A percentile compares a stretch with the other conserved stretches of the same genome.
Conservation (phyloP, 2,113 vertebrate species). For the Phalacrocorax carbo region DNA sequence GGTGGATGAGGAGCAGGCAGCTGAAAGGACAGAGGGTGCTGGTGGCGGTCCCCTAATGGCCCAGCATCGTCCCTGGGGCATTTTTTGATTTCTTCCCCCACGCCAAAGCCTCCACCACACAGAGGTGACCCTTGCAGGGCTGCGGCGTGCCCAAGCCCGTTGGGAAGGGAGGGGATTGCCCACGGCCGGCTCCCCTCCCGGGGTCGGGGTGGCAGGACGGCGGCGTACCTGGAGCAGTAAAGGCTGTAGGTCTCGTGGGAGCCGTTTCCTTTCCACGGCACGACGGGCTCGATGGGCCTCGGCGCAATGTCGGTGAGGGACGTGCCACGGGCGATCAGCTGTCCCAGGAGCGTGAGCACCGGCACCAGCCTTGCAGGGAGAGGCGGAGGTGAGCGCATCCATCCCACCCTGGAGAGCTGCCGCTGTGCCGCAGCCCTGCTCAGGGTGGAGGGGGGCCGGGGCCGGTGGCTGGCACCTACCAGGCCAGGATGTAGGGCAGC, state of each 20-base stretch:
- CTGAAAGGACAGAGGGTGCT: neutral
- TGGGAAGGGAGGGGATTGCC: neutral
- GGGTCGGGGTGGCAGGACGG: neutral
- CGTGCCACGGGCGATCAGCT: neutral
- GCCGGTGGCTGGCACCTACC: neutral
- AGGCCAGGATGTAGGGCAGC: constrained; percentile 32
- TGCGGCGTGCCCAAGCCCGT: accelerated
- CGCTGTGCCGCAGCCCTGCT: neutral
- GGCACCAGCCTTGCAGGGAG: constrained; percentile 4
- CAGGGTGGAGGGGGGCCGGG: neutral
- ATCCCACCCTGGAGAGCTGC: neutral
- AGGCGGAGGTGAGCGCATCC: neutral
- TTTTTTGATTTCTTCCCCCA: too few species aligned
- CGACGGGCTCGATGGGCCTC: accelerated
- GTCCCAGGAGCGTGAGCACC: neutral
- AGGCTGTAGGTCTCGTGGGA: neutral
- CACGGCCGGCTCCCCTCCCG: neutral
- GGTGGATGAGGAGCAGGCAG: constrained; percentile 45
- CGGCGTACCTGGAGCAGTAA: constrained; percentile 36
- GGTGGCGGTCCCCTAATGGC: accelerated
- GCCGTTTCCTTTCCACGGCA: neutral
- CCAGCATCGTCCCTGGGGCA: neutral
- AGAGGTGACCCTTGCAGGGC: neutral
- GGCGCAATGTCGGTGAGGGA: neutral
- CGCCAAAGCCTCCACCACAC: neutral